Evolutionary conservation across 2,113 vertebrate genomes (phyloP).

Genomic region (Hoplias malabaricus): DNA sequence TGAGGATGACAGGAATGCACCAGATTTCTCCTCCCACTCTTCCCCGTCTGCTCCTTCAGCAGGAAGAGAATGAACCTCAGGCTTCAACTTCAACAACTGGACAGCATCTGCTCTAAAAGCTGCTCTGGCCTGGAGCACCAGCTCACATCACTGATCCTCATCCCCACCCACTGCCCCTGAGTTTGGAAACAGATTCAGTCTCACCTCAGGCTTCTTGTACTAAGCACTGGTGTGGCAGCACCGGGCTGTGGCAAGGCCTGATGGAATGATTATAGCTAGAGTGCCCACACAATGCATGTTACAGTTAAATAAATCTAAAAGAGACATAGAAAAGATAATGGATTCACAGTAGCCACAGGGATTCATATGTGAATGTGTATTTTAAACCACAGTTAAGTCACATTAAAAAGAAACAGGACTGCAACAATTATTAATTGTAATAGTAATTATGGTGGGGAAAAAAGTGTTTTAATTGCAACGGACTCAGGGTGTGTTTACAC

Average conservation of each 20-base stretch:
- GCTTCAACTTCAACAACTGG: conserved; percentile 64
- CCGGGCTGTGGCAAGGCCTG: neutral
- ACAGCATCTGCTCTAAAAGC: conserved; percentile 46
- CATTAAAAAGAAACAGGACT: too few species aligned
- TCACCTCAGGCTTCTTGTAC: neutral
- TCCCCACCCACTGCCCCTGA: neutral
- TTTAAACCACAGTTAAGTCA: neutral
- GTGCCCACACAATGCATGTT: neutral
- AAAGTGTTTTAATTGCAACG: too few species aligned
- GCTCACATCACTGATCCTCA: neutral
- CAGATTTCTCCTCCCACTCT: conserved; percentile 61
- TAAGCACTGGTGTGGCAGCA: neutral
- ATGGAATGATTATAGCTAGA: neutral
- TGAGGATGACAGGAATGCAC: conserved; percentile 73
- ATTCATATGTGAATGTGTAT: neutral
- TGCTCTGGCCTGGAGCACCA: conserved; percentile 7
- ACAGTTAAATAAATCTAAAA: neutral
- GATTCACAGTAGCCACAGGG: neutral
- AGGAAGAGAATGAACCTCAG: conserved; percentile 41
- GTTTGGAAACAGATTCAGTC: conserved; percentile 12
- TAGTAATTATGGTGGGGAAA: too few species aligned
- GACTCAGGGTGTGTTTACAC: too few species aligned
- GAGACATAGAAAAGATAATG: neutral
- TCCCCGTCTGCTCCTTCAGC: conserved; percentile 49
- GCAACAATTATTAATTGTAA: too few species aligned